phyloP scores from a whole-genome alignment of 2,797 vertebrate genomes.

The Galago senegalensis region DNA sequence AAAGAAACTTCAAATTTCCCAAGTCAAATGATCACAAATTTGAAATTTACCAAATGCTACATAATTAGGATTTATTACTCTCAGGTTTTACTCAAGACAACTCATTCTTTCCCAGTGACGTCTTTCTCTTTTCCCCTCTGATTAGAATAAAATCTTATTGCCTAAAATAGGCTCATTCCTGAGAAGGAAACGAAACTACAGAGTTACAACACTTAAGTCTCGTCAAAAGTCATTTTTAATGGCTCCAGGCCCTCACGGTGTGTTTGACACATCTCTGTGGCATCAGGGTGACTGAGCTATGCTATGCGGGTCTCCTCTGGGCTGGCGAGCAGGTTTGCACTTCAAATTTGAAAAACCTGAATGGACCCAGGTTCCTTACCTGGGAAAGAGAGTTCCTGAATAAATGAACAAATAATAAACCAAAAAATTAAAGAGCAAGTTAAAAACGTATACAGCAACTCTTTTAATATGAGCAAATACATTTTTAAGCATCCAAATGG shows the following conservation, averaged over 20 bases:
- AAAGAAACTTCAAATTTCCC: not conserved
- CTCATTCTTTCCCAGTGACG: not conserved
- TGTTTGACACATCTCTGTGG: constrained; percentile 7
- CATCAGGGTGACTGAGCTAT: not conserved
- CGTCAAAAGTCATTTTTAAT: not conserved
- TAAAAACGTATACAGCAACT: constrained; percentile 63
- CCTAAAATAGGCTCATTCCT: not conserved
- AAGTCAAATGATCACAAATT: not conserved
- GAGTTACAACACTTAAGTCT: not conserved
- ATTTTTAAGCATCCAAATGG: constrained; percentile 71
- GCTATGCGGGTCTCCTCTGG: not conserved
- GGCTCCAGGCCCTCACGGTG: not conserved
- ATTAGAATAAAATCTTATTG: constrained; percentile 12
- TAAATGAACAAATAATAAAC: not conserved
- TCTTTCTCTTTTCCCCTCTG: constrained; percentile 31
- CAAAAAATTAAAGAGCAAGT: constrained; percentile 20
- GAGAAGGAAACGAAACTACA: constrained; percentile 41
- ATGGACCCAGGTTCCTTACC: not conserved
- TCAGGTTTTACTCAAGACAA: constrained; percentile 1
- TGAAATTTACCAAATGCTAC: constrained; percentile 46
- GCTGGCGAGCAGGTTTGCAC: constrained; percentile 36
- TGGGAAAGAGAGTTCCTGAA: constrained; percentile 72
- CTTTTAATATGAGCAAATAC: constrained; percentile 18
- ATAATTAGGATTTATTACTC: not conserved
- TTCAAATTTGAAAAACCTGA: constrained; percentile 69